phyloP scores from a whole-genome alignment of 2,888 invertebrate genomes.

The Synergus itoensis region DNA sequence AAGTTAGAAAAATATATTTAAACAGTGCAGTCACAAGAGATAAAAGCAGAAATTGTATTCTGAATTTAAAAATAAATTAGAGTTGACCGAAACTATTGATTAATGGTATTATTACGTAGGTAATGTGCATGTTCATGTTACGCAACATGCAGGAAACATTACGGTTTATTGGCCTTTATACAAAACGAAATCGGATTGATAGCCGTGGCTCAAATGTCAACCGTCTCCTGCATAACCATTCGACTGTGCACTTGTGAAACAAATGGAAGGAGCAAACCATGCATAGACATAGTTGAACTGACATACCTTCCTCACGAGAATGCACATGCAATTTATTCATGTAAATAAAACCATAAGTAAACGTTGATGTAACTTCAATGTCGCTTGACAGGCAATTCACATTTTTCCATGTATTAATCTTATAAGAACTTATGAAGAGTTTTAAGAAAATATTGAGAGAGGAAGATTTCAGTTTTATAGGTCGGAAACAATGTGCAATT shows the following conservation, averaged over 20 bases:
- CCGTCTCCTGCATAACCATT: constrained; percentile 24
- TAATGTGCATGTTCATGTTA: not conserved
- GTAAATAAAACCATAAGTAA: not conserved
- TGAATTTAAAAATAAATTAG: constrained; percentile 1
- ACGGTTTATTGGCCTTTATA: not conserved
- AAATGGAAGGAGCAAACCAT: constrained; percentile 11
- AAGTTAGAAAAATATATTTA: not conserved
- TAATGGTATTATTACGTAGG: not conserved
- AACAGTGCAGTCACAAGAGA: no score
- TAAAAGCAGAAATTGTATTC: not conserved
- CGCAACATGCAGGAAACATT: not conserved
- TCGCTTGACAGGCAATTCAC: no score
- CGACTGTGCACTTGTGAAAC: constrained; percentile 12
- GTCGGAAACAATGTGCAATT: not conserved
- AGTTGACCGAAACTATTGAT: not conserved
- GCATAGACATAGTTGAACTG: not conserved
- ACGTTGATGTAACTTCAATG: not conserved
- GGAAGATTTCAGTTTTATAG: not conserved
- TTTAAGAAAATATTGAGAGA: no score
- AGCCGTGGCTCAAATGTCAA: constrained; percentile 12
- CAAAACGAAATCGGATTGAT: constrained; percentile 12
- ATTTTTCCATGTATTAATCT: no score
- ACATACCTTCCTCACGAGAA: not conserved
- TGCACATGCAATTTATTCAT: not conserved
- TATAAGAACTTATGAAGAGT: no score